Percentiles rank a stretch among this genome's conserved stretches.
Conservation (phyloP, 64 coral and sea anemone species). For the Montipora efflorescens region DNA sequence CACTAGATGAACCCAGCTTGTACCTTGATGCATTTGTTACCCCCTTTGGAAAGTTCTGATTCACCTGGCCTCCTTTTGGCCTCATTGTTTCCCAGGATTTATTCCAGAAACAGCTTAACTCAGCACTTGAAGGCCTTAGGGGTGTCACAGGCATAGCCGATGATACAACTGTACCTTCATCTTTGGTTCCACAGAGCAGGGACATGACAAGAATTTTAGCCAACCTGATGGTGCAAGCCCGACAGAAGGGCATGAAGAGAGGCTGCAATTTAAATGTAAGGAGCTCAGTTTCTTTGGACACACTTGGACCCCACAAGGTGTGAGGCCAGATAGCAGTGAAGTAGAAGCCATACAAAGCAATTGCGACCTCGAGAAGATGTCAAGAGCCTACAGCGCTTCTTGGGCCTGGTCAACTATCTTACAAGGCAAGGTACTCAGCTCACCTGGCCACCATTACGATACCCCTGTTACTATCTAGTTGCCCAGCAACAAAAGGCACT, state of each 20-base stretch:
- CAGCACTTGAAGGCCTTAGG: constrained; percentile 1
- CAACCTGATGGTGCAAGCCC: too few relatives aligned
- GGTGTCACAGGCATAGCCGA: constrained; percentile 49
- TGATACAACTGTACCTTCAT: constrained; percentile 60
- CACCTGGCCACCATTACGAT: constrained; percentile 8
- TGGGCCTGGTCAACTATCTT: constrained; percentile 43
- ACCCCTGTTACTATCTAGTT: background rate
- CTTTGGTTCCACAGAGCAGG: background rate
- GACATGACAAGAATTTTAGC: constrained; percentile 17
- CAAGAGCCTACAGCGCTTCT: constrained; percentile 51
- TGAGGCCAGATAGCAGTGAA: background rate
- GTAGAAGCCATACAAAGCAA: constrained; percentile 30
- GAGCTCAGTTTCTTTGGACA: too few relatives aligned
- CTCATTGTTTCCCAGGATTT: constrained; percentile 49
- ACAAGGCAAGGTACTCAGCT: constrained; percentile 7
- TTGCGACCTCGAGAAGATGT: constrained; percentile 24
- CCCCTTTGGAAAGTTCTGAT: constrained; percentile 16
- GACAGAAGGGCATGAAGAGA: too few relatives aligned
- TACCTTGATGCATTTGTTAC: constrained; percentile 44
- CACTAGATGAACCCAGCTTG: constrained; percentile 52
- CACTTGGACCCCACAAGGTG: too few relatives aligned
- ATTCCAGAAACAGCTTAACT: constrained; percentile 65
- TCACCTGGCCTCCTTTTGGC: constrained; percentile 48
- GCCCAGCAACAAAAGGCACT: too few relatives aligned
- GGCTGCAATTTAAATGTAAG: too few relatives aligned